Base-by-base conservation (phyloP, 2,113 vertebrate species). In the Lichenostomus cassidix region DNA sequence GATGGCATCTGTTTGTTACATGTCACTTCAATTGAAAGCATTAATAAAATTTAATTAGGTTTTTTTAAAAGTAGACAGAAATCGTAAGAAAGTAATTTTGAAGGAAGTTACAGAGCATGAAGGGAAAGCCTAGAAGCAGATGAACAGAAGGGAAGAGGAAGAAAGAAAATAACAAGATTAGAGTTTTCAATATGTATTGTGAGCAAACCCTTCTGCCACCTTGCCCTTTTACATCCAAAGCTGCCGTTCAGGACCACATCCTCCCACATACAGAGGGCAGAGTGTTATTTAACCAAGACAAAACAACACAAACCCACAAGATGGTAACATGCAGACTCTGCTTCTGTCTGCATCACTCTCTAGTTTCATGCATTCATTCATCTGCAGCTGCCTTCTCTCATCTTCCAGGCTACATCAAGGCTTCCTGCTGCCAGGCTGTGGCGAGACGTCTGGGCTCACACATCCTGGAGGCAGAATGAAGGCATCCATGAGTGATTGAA, bases 341-440 rank as follows among this genome's bases (percentile, higher is more conserved):
- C 35, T 82, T 87, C 84, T 91, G 62, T 88, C 87, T 77, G 64
- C 92, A 60, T 93, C 55, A 64, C 82, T 89, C 87, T 96, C 90
- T 68, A 9, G 92, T 96, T 96, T 93, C 85, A 82, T 35, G 49
- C 68, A 58, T 82, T 93, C 90, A 70, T 90, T 81, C 88, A 73
- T 90, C 80, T 91, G 88, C 95, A 97, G 94, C 96, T 96, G 96
- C 83, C 83, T 87, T 64, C 41, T 70, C 58, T 89, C 95, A 76
- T 97, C 92, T 96, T 87, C 1, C 0, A 90, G 90, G 58, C 68
- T 86, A 12, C 76, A 75, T 86, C 86, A 81, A 92, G 85, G 52
- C 53, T 94, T 90, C 60, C 92, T 87, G 73, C 85, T 95, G 88
- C 93, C 83, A 89, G 80, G 64, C 85, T 90, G 42, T 42, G 67